Conservation (phyloP, 2,797 vertebrate genomes). For the Pseudopleuronectes americanus region DNA sequence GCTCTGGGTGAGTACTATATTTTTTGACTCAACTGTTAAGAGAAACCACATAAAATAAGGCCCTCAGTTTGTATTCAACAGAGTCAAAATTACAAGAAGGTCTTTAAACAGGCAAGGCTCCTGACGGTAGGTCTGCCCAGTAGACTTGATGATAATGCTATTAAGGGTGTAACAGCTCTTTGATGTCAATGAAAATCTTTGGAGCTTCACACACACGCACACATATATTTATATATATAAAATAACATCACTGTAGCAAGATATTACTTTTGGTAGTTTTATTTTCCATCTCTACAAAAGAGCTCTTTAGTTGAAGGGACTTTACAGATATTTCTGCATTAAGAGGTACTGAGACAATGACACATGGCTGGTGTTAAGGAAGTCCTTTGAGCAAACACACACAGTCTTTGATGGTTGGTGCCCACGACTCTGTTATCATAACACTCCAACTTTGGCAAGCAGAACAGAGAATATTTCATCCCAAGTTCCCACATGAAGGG, state of each 20-base stretch:
- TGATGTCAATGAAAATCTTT: slow-evolving; percentile 39
- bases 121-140: slow-evolving; percentile 29
- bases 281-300: slow-evolving; percentile 25
- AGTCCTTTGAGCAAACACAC: slow-evolving; percentile 2
- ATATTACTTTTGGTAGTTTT: slow-evolving; percentile 27
- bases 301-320: slow-evolving; percentile 20
- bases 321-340: slow-evolving; percentile 20
- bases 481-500: slow-evolving; percentile 15
- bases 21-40: not conserved
- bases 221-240: slow-evolving; percentile 6
- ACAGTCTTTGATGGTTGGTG: slow-evolving; percentile 35
- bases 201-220: not conserved
- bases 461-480: slow-evolving; percentile 32
- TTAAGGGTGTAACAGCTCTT: slow-evolving; percentile 34
- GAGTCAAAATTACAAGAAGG: slow-evolving; percentile 7
- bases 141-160: slow-evolving; percentile 21
- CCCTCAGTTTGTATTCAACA: slow-evolving; percentile 18
- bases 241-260: slow-evolving; percentile 6
- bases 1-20: not conserved
- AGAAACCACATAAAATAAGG: slow-evolving; percentile 12
- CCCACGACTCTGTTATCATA: slow-evolving; percentile 36
- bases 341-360: slow-evolving; percentile 33
- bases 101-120: slow-evolving; percentile 5
- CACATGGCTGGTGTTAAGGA: slow-evolving; percentile 19
- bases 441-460: slow-evolving; percentile 45